Conservation (phyloP, 2,797 vertebrate species). For the Helarctos malayanus region DNA sequence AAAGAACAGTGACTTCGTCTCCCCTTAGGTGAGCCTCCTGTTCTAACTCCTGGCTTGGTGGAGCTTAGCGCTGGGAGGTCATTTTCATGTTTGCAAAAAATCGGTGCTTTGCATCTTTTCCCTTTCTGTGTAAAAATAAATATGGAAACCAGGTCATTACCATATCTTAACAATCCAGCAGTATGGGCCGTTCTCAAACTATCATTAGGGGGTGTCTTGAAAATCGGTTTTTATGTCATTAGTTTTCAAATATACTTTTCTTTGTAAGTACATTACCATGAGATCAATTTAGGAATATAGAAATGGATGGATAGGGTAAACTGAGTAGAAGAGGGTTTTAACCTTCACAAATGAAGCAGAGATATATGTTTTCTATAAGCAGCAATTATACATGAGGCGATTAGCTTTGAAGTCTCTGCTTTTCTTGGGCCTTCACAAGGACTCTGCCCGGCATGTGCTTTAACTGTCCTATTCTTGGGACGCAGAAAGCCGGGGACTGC, state of each 20-base stretch:
- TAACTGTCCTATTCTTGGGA: not conserved
- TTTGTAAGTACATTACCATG: too few species aligned
- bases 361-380: not conserved
- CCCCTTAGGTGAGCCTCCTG: not conserved
- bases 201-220: not conserved
- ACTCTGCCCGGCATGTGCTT: not conserved
- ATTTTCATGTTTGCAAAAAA: constrained; percentile 66
- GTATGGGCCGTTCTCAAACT: not conserved
- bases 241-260: not conserved
- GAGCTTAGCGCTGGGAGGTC: not conserved
- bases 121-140: not conserved
- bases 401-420: not conserved
- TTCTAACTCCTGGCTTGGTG: not conserved
- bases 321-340: not conserved
- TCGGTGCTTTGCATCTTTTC: constrained; percentile 55
- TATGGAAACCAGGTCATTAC: constrained; percentile 52
- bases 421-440: not conserved
- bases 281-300: not conserved
- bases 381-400: not conserved
- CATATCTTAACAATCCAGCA: not conserved
- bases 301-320: not conserved
- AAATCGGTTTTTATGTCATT: not conserved
- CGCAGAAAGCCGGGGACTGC: not conserved
- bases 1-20: not conserved
- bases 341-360: not conserved